Base-by-base conservation (phyloP, 2,113 vertebrate species). In the Sinosuthora webbiana region DNA sequence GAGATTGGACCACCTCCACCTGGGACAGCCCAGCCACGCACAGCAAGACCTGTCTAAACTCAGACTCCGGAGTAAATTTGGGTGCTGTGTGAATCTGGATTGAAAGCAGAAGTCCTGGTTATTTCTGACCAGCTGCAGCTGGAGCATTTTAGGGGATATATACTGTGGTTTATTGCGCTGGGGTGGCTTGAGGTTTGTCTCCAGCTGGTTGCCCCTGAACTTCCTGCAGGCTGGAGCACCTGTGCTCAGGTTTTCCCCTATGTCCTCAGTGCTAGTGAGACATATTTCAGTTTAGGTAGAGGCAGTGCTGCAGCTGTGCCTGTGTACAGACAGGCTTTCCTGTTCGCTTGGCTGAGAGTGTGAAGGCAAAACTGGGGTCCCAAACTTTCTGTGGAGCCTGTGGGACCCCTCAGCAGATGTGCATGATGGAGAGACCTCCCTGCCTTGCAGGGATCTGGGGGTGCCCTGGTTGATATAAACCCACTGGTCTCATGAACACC, bases 311-410 rank as follows among this genome's bases (percentile, higher is more conserved):
- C 27, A 55, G 56, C 69, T 0, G 0, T 79, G 49, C 21, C 44
- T 44, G 11, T 37, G 4, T n/a, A 21, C 28, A 85, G 15, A 18
- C 0, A 2, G 39, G 21, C 31, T 71, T 89, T 83, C 37, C 41
- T 0, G 0, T 73, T 87, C 0, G 0, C 28, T 68, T 73, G 41
- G 30, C 41, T 44, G 41, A 45, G 53, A 71, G 5, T 41, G 44
- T 21, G 63, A 76, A 75, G 62, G 37, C 60, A 82, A 86, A 62
- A 28, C 13, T 0, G 1, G 37, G 6, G 12, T 79, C 44, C 44
- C 12, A 44, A 3, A 8, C 37, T 79, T 30, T 39, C 23, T 15
- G 9, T 81, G 56, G 30, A 85, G 49, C 22, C 27, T 13, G 0
- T 50, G 70, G 39, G 56, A 73, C 30, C 2, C 1, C 33, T 62